Evolutionary conservation across 2,888 invertebrate genomes (phyloP), one percentile per base, ranked within the genome.

Genomic region (Dryococelus australis): DNA sequence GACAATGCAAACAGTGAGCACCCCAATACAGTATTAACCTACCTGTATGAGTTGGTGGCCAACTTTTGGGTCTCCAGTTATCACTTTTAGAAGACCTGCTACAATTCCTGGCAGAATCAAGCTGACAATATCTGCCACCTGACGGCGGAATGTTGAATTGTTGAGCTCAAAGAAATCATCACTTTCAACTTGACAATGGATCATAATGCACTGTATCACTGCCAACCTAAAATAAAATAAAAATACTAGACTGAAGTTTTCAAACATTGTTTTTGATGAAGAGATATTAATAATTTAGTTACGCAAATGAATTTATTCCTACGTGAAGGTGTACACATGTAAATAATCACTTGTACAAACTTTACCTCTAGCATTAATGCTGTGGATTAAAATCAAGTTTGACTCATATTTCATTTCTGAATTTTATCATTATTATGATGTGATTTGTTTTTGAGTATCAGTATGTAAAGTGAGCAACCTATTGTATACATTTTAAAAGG

Each of bases 101-200:
- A 94, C 91, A 87, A 96, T 93, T 0, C 96, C 96, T 0, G 96
- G 96, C 88, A 96, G 91, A 89, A 95, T 95, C 90, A 94, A 92
- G 90, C 94, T 93, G 80, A 95, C 92, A 90, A 95, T 92, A 89
- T 95, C 94, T 10, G 95, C 94, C 6, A 94, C 93, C 89, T 93
- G 92, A 88, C 92, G 91, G 80, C 93, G 92, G 26, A 94, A 90
- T 26, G 65, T 65, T n/a, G 16, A n/a, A n/a, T 65, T 65, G 65
- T n/a, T 65, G 65, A 24, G 16, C 65, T 24, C 65, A n/a, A 65
- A 24, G 24, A 65, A 65, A 65, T 3, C n/a, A 65, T 20, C 20
- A 78, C 93, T 93, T 89, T 95, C 94, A 0, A 95, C 94, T 90
- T 94, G 94, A 28, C 95, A 94, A 85, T 96, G 92, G 0, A 94